These are phyloP conservation scores for Trissolcus brochymenae DNA, from an alignment of 2,888 invertebrate genomes.

Conservation along the genomic window DNA sequence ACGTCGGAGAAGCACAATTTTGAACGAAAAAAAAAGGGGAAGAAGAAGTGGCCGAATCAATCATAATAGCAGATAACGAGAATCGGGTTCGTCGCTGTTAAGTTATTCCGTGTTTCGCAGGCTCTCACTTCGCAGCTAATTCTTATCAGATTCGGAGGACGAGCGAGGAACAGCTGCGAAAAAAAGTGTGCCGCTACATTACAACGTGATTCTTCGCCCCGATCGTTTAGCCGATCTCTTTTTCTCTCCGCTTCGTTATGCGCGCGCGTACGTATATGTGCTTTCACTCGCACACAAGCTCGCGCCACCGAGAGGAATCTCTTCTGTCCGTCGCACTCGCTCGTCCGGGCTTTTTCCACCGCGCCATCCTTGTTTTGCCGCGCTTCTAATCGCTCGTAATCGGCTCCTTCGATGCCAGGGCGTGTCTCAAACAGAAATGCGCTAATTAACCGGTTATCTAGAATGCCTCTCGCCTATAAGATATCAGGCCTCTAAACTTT, in stretches of 20 bases:
- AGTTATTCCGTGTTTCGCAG: constrained; percentile 50
- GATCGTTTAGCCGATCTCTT: constrained; percentile 57
- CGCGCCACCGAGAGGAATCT: no score
- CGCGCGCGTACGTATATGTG: constrained; percentile 33
- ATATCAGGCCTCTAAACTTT: constrained; percentile 43
- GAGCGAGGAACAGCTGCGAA: constrained; percentile 53
- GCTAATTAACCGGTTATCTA: constrained; percentile 59
- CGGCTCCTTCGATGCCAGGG: constrained; percentile 55
- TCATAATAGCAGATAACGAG: constrained; percentile 43
- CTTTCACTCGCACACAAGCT: constrained; percentile 10
- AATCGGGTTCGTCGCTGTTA: constrained; percentile 22
- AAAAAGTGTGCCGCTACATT: constrained; percentile 59
- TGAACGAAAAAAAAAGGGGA: neutral
- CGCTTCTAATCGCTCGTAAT: constrained; percentile 57
- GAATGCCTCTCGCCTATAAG: constrained; percentile 40
- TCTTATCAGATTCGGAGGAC: constrained; percentile 58
- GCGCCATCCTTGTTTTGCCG: constrained; percentile 37
- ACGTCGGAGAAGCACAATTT: no score
- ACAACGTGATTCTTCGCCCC: constrained; percentile 58
- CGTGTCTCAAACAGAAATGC: constrained; percentile 58
- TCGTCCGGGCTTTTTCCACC: constrained; percentile 16
- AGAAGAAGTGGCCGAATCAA: constrained; percentile 21
- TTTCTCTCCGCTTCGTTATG: constrained; percentile 55
- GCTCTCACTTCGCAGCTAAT: constrained; percentile 52
- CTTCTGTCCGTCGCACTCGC: constrained; percentile 16